Percentiles rank a stretch among this genome's conserved stretches.
Conservation (phyloP, 2,113 vertebrate genomes). For the Phoenicopterus ruber region DNA sequence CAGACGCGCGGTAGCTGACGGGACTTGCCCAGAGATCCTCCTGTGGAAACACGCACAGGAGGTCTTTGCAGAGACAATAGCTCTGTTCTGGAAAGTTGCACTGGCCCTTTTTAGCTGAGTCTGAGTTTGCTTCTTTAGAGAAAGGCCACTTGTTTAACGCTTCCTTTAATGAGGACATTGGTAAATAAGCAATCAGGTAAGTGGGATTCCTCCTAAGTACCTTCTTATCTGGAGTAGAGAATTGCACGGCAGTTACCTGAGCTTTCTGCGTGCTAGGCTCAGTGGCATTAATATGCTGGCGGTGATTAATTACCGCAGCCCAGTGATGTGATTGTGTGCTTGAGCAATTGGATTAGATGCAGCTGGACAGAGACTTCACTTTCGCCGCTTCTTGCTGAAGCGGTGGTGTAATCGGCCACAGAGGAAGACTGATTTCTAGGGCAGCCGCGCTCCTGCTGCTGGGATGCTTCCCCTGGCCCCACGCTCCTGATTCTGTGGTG, state of each 20-base stretch:
- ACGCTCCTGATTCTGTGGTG: background rate
- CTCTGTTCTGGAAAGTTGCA: background rate
- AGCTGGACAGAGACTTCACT: conserved; percentile 15
- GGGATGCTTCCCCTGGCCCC: background rate
- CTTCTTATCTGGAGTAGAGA: background rate
- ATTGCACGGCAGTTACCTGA: background rate
- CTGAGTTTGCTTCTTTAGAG: background rate
- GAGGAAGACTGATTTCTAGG: background rate
- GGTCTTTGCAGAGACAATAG: background rate
- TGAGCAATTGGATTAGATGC: conserved; percentile 43
- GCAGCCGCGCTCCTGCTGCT: background rate
- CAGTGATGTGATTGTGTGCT: conserved; percentile 37
- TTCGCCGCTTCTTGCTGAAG: background rate
- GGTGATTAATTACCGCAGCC: conserved; percentile 31
- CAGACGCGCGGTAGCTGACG: background rate
- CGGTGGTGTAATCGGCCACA: accelerated
- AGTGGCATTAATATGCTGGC: background rate
- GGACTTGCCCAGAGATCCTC: conserved; percentile 25
- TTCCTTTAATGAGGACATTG: background rate
- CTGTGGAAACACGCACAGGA: background rate
- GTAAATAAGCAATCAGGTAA: conserved; percentile 17
- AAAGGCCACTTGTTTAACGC: background rate
- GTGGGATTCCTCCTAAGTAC: background rate
- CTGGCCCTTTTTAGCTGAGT: background rate
- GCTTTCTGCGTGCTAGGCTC: background rate